A percentile compares a stretch with the other conserved stretches of the same genome.
Evolutionary conservation across 2,888 invertebrate species (phyloP).

Genomic region (Drosophila fungiperda): DNA sequence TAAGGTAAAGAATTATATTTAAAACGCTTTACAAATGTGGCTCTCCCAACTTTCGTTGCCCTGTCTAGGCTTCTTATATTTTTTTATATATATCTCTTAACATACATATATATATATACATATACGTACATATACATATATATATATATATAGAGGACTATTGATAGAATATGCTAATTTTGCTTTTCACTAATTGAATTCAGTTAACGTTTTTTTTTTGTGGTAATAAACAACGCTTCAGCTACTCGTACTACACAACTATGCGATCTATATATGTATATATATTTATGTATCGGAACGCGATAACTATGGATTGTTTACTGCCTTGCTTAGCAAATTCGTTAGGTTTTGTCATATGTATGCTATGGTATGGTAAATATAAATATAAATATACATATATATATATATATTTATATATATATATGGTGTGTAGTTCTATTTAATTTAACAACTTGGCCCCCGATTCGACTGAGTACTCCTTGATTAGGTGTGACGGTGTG

Average conservation of each 20-base stretch:
- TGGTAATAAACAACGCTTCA: slow-evolving; percentile 41
- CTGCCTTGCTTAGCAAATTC: slow-evolving; percentile 82
- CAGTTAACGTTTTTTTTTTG: slow-evolving; percentile 58
- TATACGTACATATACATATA: slow-evolving; percentile 22
- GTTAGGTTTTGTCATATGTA: slow-evolving; percentile 63
- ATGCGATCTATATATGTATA: slow-evolving; percentile 15
- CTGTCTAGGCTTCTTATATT: slow-evolving; percentile 31
- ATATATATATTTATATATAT: slow-evolving; percentile 27
- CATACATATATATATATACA: slow-evolving; percentile 36
- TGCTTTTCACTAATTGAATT: slow-evolving; percentile 73
- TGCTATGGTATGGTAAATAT: slow-evolving; percentile 32
- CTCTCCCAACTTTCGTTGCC: slow-evolving; percentile 60
- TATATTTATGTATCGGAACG: slow-evolving; percentile 33
- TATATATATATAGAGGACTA: slow-evolving; percentile 38
- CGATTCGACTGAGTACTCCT: slow-evolving; percentile 58
- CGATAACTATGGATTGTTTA: slow-evolving; percentile 62
- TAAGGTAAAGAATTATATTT: slow-evolving; percentile 46
- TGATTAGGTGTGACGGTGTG: slow-evolving; percentile 14
- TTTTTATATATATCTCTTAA: slow-evolving; percentile 22
- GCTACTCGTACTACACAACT: slow-evolving; percentile 40
- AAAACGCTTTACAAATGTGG: slow-evolving; percentile 73
- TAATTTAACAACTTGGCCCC: slow-evolving; percentile 69
- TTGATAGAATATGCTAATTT: slow-evolving; percentile 51
- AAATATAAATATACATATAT: slow-evolving; percentile 34
- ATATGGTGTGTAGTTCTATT: slow-evolving; percentile 49